These are phyloP conservation scores for Aradophagus sp. DNA, from an alignment of 1,140 invertebrate species.

Conservation along the genomic window DNA sequence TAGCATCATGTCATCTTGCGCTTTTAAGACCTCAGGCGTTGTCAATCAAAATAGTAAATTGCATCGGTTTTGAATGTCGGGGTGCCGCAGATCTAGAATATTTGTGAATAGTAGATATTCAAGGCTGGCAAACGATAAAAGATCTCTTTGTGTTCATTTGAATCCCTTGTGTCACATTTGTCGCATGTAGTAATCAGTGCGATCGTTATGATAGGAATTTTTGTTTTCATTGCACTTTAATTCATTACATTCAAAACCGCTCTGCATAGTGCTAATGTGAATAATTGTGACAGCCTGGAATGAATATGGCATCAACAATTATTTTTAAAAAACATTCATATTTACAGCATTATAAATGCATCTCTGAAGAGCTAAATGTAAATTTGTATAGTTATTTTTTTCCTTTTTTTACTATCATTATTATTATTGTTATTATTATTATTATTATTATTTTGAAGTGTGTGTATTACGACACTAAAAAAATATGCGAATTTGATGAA, in stretches of 20 bases:
- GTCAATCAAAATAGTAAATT: constrained; percentile 37
- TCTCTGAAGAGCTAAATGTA: no score
- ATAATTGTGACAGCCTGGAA: no score
- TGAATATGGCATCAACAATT: no score
- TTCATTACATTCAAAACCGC: constrained; percentile 4
- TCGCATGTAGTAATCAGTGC: constrained; percentile 35
- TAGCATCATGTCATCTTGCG: constrained; percentile 5
- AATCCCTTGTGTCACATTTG: constrained; percentile 43
- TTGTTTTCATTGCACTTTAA: constrained; percentile 20
- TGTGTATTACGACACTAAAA: no score
- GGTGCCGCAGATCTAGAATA: constrained; percentile 29
- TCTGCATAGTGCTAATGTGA: no score
- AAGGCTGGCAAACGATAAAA: constrained; percentile 40
- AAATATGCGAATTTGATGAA: no score
- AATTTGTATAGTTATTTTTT: no score
- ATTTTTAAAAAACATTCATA: no score
- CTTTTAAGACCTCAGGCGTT: constrained; percentile 26
- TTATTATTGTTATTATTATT: no score
- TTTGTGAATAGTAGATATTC: constrained; percentile 35
- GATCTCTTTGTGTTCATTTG: constrained; percentile 47
- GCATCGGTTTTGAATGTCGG: constrained; percentile 23
- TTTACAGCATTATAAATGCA: no score
- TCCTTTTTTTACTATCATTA: no score
- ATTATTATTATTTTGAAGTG: no score
- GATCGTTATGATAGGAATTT: constrained; percentile 15